Percentiles rank a stretch among this genome's conserved stretches.
Evolutionary conservation across 2,888 invertebrate genomes (phyloP).

Genomic region (Caenorhabditis virilis): DNA sequence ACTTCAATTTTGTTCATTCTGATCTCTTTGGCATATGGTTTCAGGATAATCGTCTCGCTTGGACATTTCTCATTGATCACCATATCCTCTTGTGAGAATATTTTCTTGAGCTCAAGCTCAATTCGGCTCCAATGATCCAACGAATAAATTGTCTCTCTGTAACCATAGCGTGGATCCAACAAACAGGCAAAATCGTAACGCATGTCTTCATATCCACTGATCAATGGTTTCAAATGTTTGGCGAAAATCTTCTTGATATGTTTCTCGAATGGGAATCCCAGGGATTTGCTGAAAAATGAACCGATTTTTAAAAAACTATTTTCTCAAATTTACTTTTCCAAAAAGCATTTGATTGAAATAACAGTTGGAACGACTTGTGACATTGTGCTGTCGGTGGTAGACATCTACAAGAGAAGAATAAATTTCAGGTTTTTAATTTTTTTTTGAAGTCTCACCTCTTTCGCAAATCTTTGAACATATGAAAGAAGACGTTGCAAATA

Average conservation of each 20-base stretch:
- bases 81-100: background rate
- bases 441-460: conserved; percentile 3
- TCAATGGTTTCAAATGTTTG: background rate
- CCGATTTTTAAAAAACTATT: background rate
- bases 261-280: background rate
- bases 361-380: conserved; percentile 21
- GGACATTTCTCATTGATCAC: conserved; percentile 1
- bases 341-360: background rate
- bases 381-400: background rate
- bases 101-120: conserved; percentile 3
- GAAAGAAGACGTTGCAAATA: conserved; percentile 5
- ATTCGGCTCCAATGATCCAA: background rate
- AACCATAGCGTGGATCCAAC: conserved; percentile 19
- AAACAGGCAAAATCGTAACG: conserved; percentile 8
- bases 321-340: background rate
- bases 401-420: background rate
- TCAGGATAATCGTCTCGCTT: background rate
- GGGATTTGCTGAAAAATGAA: background rate
- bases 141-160: background rate
- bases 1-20: background rate
- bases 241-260: background rate
- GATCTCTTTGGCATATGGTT: background rate
- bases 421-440: no score
- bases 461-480: conserved; percentile 2
- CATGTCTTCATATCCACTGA: background rate